Base-by-base conservation (phyloP, 2,797 vertebrate species). In the Borostomias antarcticus region DNA sequence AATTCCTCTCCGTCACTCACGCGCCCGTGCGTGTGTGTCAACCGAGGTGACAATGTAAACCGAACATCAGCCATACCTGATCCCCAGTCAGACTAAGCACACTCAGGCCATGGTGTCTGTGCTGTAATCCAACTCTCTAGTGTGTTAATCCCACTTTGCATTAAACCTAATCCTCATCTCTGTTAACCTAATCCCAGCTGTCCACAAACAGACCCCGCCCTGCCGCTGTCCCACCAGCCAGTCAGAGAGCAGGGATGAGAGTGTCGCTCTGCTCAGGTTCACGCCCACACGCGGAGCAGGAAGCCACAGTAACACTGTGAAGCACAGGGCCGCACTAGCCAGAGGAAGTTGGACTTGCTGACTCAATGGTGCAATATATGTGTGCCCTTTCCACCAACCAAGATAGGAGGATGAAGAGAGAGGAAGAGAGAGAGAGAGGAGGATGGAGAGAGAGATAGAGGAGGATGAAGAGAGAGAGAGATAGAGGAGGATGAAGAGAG, bases 121-220 rank as follows among this genome's bases (percentile, higher is more conserved):
- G 15, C 40, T 50, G 40, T 64, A 50, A 65, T 64, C 52, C 51
- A 25, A 62, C 68, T 77, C 71, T 40, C 21, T 47, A 3, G 25
- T 50, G 64, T 56, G 59, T 57, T 73, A 67, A 77, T 77, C 66
- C 45, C 48, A 68, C 35, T 62, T 64, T 64, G 59, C 28, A 58
- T 54, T 48, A 23, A n/a, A 13, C 51, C 54, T 62, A 56, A 56
- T 11, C 28, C 28, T 30, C 26, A 26, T 29, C 28, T 32, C 53
- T 56, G 29, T 33, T 56, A 56, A 30, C 7, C 7, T 32, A 74
- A 72, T 77, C 72, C 43, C 56, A 73, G 62, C 59, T 63, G 37
- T 59, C 64, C 51, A 51, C 58, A 58, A 64, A 70, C 58, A 58
- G 62, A 59, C 28, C 50, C 45, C 29, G 32, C 40, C 40, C 40